Conservation (phyloP, 2,797 vertebrate genomes). For the Clamator glandarius region DNA sequence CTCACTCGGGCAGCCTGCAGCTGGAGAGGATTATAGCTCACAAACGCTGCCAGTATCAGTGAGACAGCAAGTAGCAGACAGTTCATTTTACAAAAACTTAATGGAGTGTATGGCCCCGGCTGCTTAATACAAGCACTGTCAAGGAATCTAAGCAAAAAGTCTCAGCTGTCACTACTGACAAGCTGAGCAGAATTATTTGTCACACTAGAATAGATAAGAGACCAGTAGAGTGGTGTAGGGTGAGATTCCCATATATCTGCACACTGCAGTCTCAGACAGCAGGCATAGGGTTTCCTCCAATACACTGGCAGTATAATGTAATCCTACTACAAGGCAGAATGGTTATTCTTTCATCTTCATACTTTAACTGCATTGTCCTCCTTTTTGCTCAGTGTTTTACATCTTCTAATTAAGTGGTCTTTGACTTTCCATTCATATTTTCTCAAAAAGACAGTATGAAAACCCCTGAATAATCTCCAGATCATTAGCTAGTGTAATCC, state of each 20-base stretch:
- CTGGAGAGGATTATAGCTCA: conserved; percentile 68
- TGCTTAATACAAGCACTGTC: conserved; percentile 89
- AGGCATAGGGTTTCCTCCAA: background rate
- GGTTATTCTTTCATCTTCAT: background rate
- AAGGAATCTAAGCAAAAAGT: conserved; percentile 83
- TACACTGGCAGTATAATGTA: background rate
- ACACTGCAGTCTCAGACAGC: background rate
- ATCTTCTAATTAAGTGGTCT: background rate
- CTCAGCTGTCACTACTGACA: conserved; percentile 86
- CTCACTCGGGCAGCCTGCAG: conserved; percentile 50
- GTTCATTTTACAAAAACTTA: conserved; percentile 89
- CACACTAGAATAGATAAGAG: conserved; percentile 83
- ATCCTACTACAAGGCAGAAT: background rate
- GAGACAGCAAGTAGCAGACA: conserved; percentile 79
- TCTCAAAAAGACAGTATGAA: background rate
- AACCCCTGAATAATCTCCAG: background rate
- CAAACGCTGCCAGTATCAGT: conserved; percentile 65
- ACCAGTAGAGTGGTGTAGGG: conserved; percentile 62
- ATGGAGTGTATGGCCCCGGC: conserved; percentile 86
- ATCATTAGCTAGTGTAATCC: background rate
- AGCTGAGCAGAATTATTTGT: conserved; percentile 88
- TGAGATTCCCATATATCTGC: conserved; percentile 48
- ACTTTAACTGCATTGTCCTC: background rate
- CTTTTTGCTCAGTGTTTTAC: background rate
- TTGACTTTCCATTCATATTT: background rate